Evolutionary conservation across 2,888 invertebrate species (phyloP), one percentile per base, ranked within the genome.

Genomic region (Petrolisthes cinctipes): DNA sequence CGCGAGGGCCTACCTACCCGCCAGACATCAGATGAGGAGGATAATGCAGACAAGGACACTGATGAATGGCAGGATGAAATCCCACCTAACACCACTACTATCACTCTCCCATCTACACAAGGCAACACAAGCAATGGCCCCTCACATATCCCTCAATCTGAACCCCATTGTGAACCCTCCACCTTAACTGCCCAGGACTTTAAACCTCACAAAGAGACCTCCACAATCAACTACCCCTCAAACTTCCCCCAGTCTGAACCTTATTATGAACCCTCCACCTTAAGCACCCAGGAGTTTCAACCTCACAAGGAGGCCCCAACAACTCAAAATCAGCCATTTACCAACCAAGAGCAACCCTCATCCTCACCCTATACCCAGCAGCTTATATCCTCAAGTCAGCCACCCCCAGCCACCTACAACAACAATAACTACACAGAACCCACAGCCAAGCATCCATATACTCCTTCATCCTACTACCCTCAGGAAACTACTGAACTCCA

Each of bases 1-100:
- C 76, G 57, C 6, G 83, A 86, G 20, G 83, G 86, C 66, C 78
- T 86, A 7, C 86, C 86, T 56, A 6, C 37, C 9, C 86, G 71
- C 2, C 78, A 61, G 5, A 37, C 53, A 14, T 66, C 66, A 5
- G 86, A 86, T 3, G 83, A 78, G 5, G 79, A 82, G 56, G 79
- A 83, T 54, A n/a, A 82, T 5, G 53, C 57, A 53, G 82, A 82
- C 23, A 75, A 61, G 54, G 71, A 79, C 37, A 68, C 54, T 14
- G 78, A 86, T 53, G 76, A 76, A 37, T 86, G 86, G 86, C 82
- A 78, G 17, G 82, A 82, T 4, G 71, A 79, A 7, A 37, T 37
- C 20, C 71, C 71, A 7, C 71, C 71, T 14, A 71, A 71, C 20
- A 71, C 17, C n/a, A 71, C 1, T 4, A 71, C n/a, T 20, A 37